Evolutionary conservation across 2,888 invertebrate genomes (phyloP).

Genomic region (Folsomia manolachei): DNA sequence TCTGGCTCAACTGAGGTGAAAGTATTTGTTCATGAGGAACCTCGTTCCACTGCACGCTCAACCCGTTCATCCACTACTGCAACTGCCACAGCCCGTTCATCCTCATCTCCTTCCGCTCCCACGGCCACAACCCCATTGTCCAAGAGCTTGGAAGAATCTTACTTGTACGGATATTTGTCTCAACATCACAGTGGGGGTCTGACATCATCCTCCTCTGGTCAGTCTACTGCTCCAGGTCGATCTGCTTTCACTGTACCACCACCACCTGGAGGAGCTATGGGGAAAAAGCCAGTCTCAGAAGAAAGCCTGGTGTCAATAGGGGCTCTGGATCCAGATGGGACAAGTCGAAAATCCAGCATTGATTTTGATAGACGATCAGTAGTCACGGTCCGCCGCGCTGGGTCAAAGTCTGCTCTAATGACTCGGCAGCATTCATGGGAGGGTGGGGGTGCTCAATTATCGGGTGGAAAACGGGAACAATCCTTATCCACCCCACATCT

Average conservation of each 20-base stretch:
- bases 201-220: slow-evolving; percentile 43
- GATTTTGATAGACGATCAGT: slow-evolving; percentile 56
- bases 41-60: slow-evolving; percentile 25
- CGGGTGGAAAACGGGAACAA: slow-evolving; percentile 37
- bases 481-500: slow-evolving; percentile 45
- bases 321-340: slow-evolving; percentile 56
- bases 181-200: slow-evolving; percentile 34
- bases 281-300: slow-evolving; percentile 57
- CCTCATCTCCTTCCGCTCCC: slow-evolving; percentile 26
- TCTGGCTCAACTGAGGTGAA: slow-evolving; percentile 44
- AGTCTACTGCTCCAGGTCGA: slow-evolving; percentile 36
- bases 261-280: no score
- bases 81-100: slow-evolving; percentile 31
- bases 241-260: slow-evolving; percentile 30
- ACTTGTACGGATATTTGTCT: slow-evolving; percentile 46
- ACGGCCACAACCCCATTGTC: slow-evolving; percentile 38
- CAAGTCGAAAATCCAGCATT: slow-evolving; percentile 55
- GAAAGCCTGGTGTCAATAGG: slow-evolving; percentile 55
- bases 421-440: slow-evolving; percentile 42
- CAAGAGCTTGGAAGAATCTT: slow-evolving; percentile 47
- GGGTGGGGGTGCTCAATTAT: slow-evolving; percentile 30
- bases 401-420: slow-evolving; percentile 42
- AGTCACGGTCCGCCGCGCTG: slow-evolving; percentile 48
- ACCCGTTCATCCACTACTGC: neutral
- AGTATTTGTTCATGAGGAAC: slow-evolving; percentile 50